phyloP scores from a whole-genome alignment of 2,797 vertebrate genomes.

The Acropternis orthonyx region DNA sequence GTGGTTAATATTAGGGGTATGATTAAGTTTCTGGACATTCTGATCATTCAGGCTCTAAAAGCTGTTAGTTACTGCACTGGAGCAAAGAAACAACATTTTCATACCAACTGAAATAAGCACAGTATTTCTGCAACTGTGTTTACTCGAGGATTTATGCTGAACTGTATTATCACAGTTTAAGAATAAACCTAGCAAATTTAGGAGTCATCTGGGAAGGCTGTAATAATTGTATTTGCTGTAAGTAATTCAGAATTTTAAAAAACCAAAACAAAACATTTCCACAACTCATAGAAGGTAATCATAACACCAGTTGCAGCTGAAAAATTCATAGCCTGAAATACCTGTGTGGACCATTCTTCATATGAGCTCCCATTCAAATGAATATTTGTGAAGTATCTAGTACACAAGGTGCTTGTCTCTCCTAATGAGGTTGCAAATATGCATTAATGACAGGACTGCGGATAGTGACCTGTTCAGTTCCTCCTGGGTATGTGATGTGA shows the following conservation, averaged over 20 bases:
- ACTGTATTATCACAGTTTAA: background rate
- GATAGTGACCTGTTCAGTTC: background rate
- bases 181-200: background rate
- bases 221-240: background rate
- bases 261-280: background rate
- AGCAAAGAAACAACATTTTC: background rate
- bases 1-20: background rate
- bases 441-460: background rate
- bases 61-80: background rate
- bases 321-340: background rate
- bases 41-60: background rate
- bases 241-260: background rate
- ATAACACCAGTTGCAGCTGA: background rate
- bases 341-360: background rate
- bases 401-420: background rate
- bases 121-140: background rate
- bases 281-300: background rate
- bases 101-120: background rate
- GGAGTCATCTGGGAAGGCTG: background rate
- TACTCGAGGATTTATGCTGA: background rate
- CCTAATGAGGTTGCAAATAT: background rate
- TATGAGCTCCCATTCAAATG: background rate
- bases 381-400: background rate
- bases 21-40: background rate
- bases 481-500: background rate